A percentile compares a stretch with the other conserved stretches of the same genome.
Conservation (phyloP, 2,888 invertebrate genomes). For the Trissolcus japonicus region DNA sequence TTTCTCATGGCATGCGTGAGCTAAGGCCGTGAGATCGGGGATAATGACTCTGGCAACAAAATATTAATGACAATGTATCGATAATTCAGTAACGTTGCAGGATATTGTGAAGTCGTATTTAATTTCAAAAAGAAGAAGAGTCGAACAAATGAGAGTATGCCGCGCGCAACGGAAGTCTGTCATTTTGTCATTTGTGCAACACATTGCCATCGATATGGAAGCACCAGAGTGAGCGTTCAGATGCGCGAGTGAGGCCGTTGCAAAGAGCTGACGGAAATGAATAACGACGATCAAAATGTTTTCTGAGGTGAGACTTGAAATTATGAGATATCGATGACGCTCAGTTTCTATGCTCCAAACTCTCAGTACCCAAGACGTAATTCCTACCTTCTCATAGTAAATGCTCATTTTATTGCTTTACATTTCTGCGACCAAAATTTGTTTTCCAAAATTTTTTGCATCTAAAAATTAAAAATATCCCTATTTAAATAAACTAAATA, state of each 20-base stretch:
- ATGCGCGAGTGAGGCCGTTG: constrained; percentile 13
- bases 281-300: constrained; percentile 34
- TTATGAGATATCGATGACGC: background rate
- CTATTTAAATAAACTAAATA: too few species aligned
- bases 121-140: constrained; percentile 53
- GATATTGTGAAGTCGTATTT: constrained; percentile 53
- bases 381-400: too few species aligned
- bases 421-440: too few species aligned
- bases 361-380: too few species aligned
- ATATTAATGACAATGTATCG: constrained; percentile 58
- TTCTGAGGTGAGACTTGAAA: constrained; percentile 6
- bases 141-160: constrained; percentile 46
- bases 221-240: constrained; percentile 23
- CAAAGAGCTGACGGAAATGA: constrained; percentile 26
- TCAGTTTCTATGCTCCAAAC: too few species aligned
- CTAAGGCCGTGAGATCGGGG: constrained; percentile 54
- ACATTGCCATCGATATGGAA: constrained; percentile 51
- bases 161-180: constrained; percentile 56
- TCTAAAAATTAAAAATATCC: too few species aligned
- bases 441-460: too few species aligned
- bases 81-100: constrained; percentile 54
- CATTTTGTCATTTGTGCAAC: constrained; percentile 58
- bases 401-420: too few species aligned
- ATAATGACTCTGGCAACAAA: constrained; percentile 53
- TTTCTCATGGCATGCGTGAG: constrained; percentile 52